Percentiles rank a stretch among this genome's conserved stretches.
Evolutionary conservation across 2,797 vertebrate genomes (phyloP).

Genomic region (Gephyroberyx darwinii): DNA sequence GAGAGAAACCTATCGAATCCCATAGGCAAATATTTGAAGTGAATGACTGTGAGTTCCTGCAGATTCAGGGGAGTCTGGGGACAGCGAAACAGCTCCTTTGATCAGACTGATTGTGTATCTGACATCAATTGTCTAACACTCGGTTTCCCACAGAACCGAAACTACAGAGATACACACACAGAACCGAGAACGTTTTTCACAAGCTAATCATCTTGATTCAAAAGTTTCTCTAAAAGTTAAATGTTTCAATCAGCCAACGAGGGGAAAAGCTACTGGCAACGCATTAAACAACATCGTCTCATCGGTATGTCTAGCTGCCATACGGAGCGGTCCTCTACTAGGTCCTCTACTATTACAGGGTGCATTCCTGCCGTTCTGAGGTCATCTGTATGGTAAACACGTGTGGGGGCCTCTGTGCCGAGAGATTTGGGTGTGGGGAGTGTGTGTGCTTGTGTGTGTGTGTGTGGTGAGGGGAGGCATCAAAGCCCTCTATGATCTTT

Average conservation of each 20-base stretch:
- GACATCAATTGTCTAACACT: slow-evolving; percentile 33
- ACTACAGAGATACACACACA: neutral
- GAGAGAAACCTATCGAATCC: slow-evolving; percentile 21
- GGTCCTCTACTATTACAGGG: slow-evolving; percentile 57
- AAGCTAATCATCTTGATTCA: slow-evolving; percentile 1
- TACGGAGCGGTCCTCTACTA: slow-evolving; percentile 45
- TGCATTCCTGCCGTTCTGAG: slow-evolving; percentile 74
- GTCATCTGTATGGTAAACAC: slow-evolving; percentile 78
- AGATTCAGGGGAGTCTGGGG: slow-evolving; percentile 7
- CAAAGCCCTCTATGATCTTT: slow-evolving; percentile 77
- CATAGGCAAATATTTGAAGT: slow-evolving; percentile 36
- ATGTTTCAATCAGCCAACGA: neutral
- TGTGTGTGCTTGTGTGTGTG: slow-evolving; percentile 10
- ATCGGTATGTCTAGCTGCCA: slow-evolving; percentile 29
- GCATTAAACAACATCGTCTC: slow-evolving; percentile 12
- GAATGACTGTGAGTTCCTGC: slow-evolving; percentile 16
- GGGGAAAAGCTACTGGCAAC: slow-evolving; percentile 1
- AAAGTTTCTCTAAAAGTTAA: slow-evolving; percentile 7
- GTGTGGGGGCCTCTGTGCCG: slow-evolving; percentile 53
- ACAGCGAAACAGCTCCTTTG: slow-evolving; percentile 33
- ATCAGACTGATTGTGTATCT: slow-evolving; percentile 31
- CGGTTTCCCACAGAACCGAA: slow-evolving; percentile 25
- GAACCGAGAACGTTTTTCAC: slow-evolving; percentile 7
- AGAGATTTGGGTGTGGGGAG: slow-evolving; percentile 44
- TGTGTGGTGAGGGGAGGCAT: slow-evolving; percentile 43